Conservation (phyloP, 2,113 vertebrate species). For the Pteropus alecto region DNA sequence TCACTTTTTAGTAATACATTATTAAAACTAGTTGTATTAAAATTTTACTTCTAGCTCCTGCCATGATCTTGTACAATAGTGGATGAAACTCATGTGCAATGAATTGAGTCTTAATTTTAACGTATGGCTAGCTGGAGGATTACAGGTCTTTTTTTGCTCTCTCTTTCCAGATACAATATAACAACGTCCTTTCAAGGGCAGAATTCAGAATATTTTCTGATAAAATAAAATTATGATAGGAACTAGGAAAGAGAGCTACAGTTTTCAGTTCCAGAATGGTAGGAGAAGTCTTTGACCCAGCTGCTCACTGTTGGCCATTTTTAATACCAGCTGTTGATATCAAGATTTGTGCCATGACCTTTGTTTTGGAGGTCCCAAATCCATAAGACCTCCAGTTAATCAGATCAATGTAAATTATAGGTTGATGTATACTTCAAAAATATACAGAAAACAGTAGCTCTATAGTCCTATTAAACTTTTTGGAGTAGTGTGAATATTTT, state of each 20-base stretch:
- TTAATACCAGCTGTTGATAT: neutral
- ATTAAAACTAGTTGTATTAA: neutral
- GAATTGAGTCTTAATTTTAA: neutral
- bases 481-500: neutral
- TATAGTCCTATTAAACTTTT: neutral
- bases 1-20: neutral
- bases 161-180: neutral
- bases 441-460: neutral
- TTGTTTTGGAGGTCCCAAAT: neutral
- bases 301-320: neutral
- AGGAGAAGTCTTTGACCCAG: neutral
- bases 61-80: neutral
- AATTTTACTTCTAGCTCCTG: neutral
- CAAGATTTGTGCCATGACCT: neutral
- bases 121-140: neutral
- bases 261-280: neutral
- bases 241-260: neutral
- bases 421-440: neutral
- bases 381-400: neutral
- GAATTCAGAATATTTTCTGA: neutral
- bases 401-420: neutral
- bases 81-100: neutral
- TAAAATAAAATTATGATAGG: neutral
- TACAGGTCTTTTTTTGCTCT: neutral
- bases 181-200: neutral